Conservation (phyloP, 2,888 invertebrate genomes). For the Neria commutata region DNA sequence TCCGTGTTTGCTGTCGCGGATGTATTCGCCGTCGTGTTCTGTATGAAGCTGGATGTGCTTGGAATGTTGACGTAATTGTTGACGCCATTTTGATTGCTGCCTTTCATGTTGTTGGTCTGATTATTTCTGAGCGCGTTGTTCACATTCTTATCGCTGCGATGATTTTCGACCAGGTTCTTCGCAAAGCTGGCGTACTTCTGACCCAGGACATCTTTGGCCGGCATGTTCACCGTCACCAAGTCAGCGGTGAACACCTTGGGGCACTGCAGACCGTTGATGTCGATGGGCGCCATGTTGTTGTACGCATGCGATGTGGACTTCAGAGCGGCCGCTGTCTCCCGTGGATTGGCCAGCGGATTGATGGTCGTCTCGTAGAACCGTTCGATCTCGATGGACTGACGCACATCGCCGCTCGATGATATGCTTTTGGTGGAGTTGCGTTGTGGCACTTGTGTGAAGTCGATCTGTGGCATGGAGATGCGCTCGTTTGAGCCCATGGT, state of each 20-base stretch:
- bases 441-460: conserved; percentile 63
- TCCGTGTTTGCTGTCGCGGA: conserved; percentile 33
- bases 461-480: conserved; percentile 80
- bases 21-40: conserved; percentile 33
- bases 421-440: conserved; percentile 35
- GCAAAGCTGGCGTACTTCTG: conserved; percentile 70
- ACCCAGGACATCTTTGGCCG: conserved; percentile 81
- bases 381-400: conserved; percentile 46
- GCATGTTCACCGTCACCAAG: conserved; percentile 78
- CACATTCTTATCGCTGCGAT: conserved; percentile 57
- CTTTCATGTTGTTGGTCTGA: conserved; percentile 40
- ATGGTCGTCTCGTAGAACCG: conserved; percentile 54
- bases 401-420: conserved; percentile 10
- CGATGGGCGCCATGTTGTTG: conserved; percentile 62
- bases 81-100: conserved; percentile 16
- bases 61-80: conserved; percentile 56
- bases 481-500: conserved; percentile 72
- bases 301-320: conserved; percentile 8
- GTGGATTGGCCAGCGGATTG: conserved; percentile 34
- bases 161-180: conserved; percentile 66
- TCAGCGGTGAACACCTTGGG: conserved; percentile 85
- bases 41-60: conserved; percentile 44
- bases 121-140: conserved; percentile 45
- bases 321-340: conserved; percentile 17
- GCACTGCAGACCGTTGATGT: conserved; percentile 62